A percentile compares a stretch with the other conserved stretches of the same genome.
These are phyloP conservation scores for Hippocampus mohnikei DNA, from an alignment of 2,113 vertebrate species.

Conservation along the genomic window DNA sequence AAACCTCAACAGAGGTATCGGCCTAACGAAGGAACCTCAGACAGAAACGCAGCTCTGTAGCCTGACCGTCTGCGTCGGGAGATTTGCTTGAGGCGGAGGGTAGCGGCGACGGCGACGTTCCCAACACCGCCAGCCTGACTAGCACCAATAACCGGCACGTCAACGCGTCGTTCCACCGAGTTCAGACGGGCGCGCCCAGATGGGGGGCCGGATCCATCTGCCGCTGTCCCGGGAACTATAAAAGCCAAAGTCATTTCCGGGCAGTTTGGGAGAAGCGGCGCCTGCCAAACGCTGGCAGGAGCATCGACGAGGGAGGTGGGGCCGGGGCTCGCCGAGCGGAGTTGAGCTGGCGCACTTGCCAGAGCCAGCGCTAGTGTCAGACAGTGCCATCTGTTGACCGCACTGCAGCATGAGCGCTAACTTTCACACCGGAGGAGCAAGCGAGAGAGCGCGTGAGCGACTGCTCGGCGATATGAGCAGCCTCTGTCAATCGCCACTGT, in stretches of 20 bases:
- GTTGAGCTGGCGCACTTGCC: constrained; percentile 37
- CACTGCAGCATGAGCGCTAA: constrained; percentile 51
- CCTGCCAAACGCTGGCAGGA: constrained; percentile 60
- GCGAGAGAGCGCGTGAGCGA: neutral
- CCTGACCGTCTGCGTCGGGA: neutral
- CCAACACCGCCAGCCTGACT: neutral
- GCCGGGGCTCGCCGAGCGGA: constrained; percentile 10
- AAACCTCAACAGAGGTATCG: no score
- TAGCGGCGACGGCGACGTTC: neutral
- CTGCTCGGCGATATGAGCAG: constrained; percentile 21
- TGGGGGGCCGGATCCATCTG: neutral
- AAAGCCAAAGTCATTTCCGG: constrained; percentile 59
- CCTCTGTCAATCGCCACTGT: neutral
- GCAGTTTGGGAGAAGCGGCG: constrained; percentile 53
- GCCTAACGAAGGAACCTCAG: no score
- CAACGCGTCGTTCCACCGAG: neutral
- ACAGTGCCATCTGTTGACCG: constrained; percentile 71
- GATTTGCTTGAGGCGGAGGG: no score
- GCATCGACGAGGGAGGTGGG: constrained; percentile 56
- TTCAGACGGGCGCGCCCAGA: neutral
- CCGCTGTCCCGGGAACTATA: neutral
- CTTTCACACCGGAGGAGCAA: constrained; percentile 52
- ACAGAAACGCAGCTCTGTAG: no score
- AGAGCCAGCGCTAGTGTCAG: constrained; percentile 62
- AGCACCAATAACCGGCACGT: neutral